These are phyloP conservation scores for Vannuccia rotundouncinata DNA, from an alignment of 2,888 invertebrate species.

Conservation along the genomic window DNA sequence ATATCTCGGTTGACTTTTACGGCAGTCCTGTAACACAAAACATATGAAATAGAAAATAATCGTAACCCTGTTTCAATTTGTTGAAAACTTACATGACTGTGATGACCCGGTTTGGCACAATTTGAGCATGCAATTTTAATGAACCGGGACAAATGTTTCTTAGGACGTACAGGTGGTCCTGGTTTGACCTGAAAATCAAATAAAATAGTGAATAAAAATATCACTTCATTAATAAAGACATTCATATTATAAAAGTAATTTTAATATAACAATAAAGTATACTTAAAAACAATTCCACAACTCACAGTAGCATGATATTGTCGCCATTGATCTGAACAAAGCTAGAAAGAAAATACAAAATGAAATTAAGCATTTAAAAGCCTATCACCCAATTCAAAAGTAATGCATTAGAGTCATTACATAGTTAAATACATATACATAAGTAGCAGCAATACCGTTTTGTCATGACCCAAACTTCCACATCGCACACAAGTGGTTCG, in stretches of 20 bases:
- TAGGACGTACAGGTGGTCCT: neutral
- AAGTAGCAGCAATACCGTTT: no score
- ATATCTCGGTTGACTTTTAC: neutral
- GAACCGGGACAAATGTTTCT: neutral
- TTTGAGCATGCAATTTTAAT: neutral
- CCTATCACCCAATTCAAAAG: no score
- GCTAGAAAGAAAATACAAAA: neutral
- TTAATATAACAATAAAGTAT: neutral
- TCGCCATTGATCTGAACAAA: neutral
- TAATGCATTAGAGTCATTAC: no score
- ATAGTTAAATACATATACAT: no score
- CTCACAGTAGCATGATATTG: neutral
- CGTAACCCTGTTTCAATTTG: neutral
- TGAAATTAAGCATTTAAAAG: no score
- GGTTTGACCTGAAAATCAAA: neutral
- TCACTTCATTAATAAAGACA: neutral
- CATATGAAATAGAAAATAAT: neutral
- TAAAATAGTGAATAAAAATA: neutral
- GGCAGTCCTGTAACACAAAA: neutral
- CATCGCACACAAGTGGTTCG: neutral
- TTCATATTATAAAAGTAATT: neutral
- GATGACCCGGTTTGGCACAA: neutral
- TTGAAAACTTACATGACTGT: neutral
- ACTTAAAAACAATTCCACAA: neutral
- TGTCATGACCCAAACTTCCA: conserved; percentile 1